phyloP scores from a whole-genome alignment of 2,888 invertebrate genomes.

The Nymphalis urticae region DNA sequence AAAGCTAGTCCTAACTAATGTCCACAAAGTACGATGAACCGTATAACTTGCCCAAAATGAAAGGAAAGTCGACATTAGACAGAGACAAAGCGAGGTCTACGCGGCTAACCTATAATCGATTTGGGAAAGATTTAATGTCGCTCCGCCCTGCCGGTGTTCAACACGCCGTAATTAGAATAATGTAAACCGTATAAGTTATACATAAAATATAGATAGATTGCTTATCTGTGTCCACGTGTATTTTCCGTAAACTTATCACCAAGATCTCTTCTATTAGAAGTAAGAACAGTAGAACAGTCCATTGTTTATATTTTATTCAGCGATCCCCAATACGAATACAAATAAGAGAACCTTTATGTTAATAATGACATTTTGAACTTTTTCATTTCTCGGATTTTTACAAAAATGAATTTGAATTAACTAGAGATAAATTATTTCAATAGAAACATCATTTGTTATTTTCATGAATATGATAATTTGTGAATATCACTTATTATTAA shows the following conservation, averaged over 20 bases:
- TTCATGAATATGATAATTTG: no score
- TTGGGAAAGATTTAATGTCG: slow-evolving; percentile 72
- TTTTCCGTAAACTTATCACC: not conserved
- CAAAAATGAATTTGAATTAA: not conserved
- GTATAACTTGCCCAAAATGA: slow-evolving; percentile 69
- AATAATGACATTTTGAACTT: slow-evolving; percentile 1
- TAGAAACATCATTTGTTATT: no score
- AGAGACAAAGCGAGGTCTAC: slow-evolving; percentile 73
- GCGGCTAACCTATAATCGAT: slow-evolving; percentile 74
- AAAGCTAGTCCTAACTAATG: slow-evolving; percentile 35
- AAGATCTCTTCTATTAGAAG: not conserved
- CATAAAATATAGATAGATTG: slow-evolving; percentile 2
- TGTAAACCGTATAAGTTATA: slow-evolving; percentile 57
- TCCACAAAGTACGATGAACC: slow-evolving; percentile 72
- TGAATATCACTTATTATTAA: no score
- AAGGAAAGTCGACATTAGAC: slow-evolving; percentile 70
- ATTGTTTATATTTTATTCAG: slow-evolving; percentile 39
- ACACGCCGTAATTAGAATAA: slow-evolving; percentile 70
- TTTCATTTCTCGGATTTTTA: not conserved
- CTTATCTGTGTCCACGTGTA: slow-evolving; percentile 42
- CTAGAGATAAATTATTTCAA: no score
- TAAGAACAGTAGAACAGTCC: not conserved
- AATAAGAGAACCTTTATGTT: slow-evolving; percentile 5
- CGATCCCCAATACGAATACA: slow-evolving; percentile 5
- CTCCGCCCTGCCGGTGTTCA: slow-evolving; percentile 54